phyloP scores from a whole-genome alignment of 64 coral and sea anemone genomes.

The Actinia tenebrosa region DNA sequence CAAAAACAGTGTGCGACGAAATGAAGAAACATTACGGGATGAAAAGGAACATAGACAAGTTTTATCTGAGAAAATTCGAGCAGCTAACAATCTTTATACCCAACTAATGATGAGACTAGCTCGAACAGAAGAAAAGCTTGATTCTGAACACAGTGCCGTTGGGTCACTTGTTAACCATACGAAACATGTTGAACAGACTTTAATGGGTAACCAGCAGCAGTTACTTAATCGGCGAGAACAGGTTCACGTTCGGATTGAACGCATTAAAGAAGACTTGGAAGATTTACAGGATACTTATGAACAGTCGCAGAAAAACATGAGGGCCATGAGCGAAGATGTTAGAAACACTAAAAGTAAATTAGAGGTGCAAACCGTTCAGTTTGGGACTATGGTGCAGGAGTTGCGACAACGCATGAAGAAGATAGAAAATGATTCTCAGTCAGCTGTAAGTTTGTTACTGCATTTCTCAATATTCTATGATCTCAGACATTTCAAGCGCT shows the following conservation, averaged over 20 bases:
- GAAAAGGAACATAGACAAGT: constrained; percentile 84
- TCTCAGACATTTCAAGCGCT: too few species aligned
- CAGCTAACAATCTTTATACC: constrained; percentile 89
- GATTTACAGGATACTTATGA: constrained; percentile 81
- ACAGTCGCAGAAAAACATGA: constrained; percentile 85
- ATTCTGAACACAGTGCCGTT: constrained; percentile 76
- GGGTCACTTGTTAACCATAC: constrained; percentile 90
- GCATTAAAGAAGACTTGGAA: constrained; percentile 81
- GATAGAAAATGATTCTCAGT: constrained; percentile 76
- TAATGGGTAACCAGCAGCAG: constrained; percentile 91
- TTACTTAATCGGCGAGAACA: constrained; percentile 82
- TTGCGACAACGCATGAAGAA: constrained; percentile 91
- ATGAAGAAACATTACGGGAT: constrained; percentile 74
- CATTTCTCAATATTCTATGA: too few species aligned
- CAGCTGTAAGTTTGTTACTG: constrained; percentile 63
- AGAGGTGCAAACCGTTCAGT: constrained; percentile 77
- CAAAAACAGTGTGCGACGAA: constrained; percentile 76
- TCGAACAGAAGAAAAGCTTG: constrained; percentile 88
- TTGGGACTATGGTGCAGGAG: constrained; percentile 81
- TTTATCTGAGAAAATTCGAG: constrained; percentile 81
- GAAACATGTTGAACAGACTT: constrained; percentile 91
- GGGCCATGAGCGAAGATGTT: constrained; percentile 78
- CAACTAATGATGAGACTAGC: constrained; percentile 86
- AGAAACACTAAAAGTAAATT: constrained; percentile 82
- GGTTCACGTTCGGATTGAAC: constrained; percentile 68